Conservation (phyloP, 2,797 vertebrate genomes). For the Craterocephalus amniculus region DNA sequence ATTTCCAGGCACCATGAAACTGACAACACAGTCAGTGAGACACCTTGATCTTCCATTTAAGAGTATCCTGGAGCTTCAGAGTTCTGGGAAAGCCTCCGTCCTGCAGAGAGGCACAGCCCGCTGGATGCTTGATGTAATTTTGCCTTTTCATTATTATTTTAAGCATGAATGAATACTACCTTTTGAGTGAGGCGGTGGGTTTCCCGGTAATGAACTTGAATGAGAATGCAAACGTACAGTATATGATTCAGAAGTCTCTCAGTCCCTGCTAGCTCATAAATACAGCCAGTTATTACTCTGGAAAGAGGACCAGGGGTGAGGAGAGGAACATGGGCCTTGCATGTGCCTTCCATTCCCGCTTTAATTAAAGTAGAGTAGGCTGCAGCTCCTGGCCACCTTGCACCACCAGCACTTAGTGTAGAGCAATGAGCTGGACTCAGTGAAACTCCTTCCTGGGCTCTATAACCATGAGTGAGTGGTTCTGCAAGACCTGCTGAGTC, state of each 20-base stretch:
- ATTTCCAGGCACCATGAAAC: slow-evolving; percentile 52
- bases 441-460: slow-evolving; percentile 54
- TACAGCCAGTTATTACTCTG: slow-evolving; percentile 19
- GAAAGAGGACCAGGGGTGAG: slow-evolving; percentile 16
- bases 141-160: slow-evolving; percentile 33
- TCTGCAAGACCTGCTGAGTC: slow-evolving; percentile 71
- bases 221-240: slow-evolving; percentile 27
- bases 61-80: slow-evolving; percentile 53
- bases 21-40: slow-evolving; percentile 1
- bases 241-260: slow-evolving; percentile 35
- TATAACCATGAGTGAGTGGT: slow-evolving; percentile 71
- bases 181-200: slow-evolving; percentile 19
- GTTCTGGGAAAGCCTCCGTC: slow-evolving; percentile 54
- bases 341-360: slow-evolving; percentile 36
- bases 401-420: slow-evolving; percentile 59
- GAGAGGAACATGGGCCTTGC: slow-evolving; percentile 29
- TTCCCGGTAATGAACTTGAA: slow-evolving; percentile 12
- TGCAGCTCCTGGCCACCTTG: slow-evolving; percentile 50
- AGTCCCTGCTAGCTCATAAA: slow-evolving; percentile 48
- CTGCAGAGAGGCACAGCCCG: slow-evolving; percentile 47
- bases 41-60: slow-evolving; percentile 45
- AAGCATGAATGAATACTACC: slow-evolving; percentile 21
- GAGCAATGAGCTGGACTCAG: slow-evolving; percentile 48
- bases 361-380: slow-evolving; percentile 72
- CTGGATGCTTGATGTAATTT: slow-evolving; percentile 44